Base-by-base conservation (phyloP, 2,888 invertebrate species). In the Lathronympha strigana region DNA sequence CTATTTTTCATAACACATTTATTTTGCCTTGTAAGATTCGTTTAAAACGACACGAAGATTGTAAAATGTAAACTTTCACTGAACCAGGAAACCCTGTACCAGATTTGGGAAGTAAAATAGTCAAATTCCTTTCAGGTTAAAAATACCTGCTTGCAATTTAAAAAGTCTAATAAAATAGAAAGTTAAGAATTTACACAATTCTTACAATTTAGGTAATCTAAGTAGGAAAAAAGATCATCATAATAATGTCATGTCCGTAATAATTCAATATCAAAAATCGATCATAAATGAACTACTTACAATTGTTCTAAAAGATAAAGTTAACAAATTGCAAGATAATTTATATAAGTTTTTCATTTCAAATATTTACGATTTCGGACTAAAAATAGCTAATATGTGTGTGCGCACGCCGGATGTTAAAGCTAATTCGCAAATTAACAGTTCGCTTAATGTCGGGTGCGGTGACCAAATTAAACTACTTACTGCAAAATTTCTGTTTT, bases 341-440 rank as follows among this genome's bases (percentile, higher is more conserved):
- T 15, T 1, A 25, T 15, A 17, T 40, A 50, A n/a, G n/a, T n/a
- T n/a, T 50, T 17, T 11, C 15, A 25, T 25, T 15, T 11, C 28
- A 55, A 43, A 40, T 25, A 55, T 55, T 17, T 43, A 43, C 21
- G 21, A 19, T 23, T 47, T 25, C 15, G 4, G 47, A 31, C 28
- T 43, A 25, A 28, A 40, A 57, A 19, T 31, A 21, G 31, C 25
- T 43, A 43, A 17, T 55, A 19, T 43, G 19, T 11, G 9, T 8
- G 28, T 43, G 17, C 8, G 19, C 13, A 25, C 47, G 11, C 58
- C 47, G 58, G 58, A 60, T 15, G 21, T 58, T 45, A 49, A 23
- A 49, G 49, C 47, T 60, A 47, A 60, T 60, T 36, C 47, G 58
- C 47, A 49, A 60, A 60, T 60, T 60, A 60, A 47, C 47, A 60